Percentiles rank a stretch among this genome's conserved stretches.
Evolutionary conservation across 2,888 invertebrate species (phyloP).

Genomic region (Cantharis flavilabris): DNA sequence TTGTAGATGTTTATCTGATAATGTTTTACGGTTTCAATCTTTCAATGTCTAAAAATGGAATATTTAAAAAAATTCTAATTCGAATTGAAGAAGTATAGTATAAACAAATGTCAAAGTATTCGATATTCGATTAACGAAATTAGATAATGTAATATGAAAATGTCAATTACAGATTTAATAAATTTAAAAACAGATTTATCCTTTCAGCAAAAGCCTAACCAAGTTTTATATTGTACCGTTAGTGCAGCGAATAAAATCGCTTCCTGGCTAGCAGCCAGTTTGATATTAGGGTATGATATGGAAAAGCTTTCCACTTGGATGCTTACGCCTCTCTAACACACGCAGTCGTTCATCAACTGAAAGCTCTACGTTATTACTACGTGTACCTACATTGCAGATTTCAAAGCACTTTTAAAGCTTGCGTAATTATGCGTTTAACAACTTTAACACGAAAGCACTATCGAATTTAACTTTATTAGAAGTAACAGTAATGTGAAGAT

Average conservation of each 20-base stretch:
- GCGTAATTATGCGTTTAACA: conserved; percentile 16
- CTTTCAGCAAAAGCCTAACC: conserved; percentile 16
- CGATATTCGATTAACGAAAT: not conserved
- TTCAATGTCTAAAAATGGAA: not conserved
- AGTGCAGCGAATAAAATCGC: conserved; percentile 24
- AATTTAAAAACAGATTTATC: conserved; percentile 10
- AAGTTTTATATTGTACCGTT: conserved; percentile 9
- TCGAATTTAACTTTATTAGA: not conserved
- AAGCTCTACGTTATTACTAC: conserved; percentile 20
- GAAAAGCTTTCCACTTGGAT: conserved; percentile 36
- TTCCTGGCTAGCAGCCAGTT: conserved; percentile 40
- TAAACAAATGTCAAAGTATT: not conserved
- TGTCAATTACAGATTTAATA: conserved; percentile 18
- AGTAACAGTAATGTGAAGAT: not conserved
- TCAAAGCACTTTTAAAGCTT: conserved; percentile 8
- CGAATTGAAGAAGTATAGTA: not conserved
- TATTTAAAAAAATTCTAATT: not conserved
- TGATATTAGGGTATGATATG: conserved; percentile 36
- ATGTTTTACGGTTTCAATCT: not conserved
- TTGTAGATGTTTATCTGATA: not conserved
- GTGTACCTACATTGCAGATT: conserved; percentile 7
- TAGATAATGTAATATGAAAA: not conserved
- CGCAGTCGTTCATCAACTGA: conserved; percentile 35
- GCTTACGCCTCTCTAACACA: conserved; percentile 32
- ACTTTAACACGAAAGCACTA: not conserved